Evolutionary conservation across 2,113 vertebrate species (phyloP).

Genomic region (Nothocercus nigrocapillus): DNA sequence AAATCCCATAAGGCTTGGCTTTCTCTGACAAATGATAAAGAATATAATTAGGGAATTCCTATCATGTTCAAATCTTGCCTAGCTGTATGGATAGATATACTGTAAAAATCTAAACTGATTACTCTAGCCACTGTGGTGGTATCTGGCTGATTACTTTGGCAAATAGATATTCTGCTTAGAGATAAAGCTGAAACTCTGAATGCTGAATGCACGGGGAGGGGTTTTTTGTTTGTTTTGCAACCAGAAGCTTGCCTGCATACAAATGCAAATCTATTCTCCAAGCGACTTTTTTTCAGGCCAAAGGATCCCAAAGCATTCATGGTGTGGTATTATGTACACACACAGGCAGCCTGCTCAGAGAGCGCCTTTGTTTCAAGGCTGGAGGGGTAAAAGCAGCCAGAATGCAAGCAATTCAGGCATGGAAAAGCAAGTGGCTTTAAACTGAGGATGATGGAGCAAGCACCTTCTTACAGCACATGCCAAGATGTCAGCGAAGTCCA

Average conservation of each 20-base stretch:
- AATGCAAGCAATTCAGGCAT: background rate
- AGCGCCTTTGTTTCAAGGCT: background rate
- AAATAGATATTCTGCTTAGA: background rate
- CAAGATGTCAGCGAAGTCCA: background rate
- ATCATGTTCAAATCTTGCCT: background rate
- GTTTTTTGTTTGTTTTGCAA: background rate
- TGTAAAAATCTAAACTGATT: background rate
- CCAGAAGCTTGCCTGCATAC: background rate
- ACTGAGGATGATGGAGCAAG: background rate
- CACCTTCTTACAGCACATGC: background rate
- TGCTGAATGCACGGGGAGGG: background rate
- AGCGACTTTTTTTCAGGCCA: background rate
- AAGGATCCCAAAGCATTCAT: background rate
- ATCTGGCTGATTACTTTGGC: background rate
- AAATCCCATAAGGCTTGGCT: background rate
- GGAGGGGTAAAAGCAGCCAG: background rate
- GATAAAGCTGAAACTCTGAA: background rate
- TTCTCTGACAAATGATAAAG: background rate
- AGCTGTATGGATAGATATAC: background rate
- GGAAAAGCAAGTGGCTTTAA: background rate
- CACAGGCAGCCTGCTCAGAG: background rate
- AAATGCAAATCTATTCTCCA: background rate
- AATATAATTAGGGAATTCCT: background rate
- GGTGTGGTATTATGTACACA: background rate
- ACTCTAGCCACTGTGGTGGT: background rate